phyloP scores from a whole-genome alignment of 2,113 vertebrate genomes.

The Sigmodon hispidus region DNA sequence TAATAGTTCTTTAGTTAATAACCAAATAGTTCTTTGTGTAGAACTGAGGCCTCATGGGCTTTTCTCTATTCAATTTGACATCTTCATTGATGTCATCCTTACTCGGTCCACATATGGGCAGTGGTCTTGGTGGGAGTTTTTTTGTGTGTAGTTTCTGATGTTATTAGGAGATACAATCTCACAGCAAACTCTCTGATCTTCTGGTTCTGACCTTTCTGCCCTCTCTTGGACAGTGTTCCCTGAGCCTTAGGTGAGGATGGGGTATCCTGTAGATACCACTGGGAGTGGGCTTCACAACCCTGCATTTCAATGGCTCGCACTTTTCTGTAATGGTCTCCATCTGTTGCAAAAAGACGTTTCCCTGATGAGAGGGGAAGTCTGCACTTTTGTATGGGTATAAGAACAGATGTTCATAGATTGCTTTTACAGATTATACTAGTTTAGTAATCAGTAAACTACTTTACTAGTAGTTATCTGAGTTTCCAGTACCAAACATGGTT shows the following conservation, averaged over 20 bases:
- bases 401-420: background rate
- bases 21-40: background rate
- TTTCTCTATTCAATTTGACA: background rate
- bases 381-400: background rate
- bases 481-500: background rate
- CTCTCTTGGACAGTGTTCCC: background rate
- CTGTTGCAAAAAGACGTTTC: background rate
- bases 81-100: background rate
- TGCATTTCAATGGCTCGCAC: background rate
- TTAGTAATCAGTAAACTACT: background rate
- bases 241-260: background rate
- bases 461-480: background rate
- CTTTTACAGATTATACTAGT: background rate
- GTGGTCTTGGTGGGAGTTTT: background rate
- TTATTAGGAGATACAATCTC: background rate
- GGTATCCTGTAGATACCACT: background rate
- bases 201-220: background rate
- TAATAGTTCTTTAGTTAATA: no score
- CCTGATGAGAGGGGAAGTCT: background rate
- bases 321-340: background rate
- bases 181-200: background rate
- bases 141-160: background rate
- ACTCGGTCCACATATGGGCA: background rate
- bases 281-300: background rate
- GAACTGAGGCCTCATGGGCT: background rate